Conservation (phyloP, 2,113 vertebrate species). For the Atrichornis clamosus region DNA sequence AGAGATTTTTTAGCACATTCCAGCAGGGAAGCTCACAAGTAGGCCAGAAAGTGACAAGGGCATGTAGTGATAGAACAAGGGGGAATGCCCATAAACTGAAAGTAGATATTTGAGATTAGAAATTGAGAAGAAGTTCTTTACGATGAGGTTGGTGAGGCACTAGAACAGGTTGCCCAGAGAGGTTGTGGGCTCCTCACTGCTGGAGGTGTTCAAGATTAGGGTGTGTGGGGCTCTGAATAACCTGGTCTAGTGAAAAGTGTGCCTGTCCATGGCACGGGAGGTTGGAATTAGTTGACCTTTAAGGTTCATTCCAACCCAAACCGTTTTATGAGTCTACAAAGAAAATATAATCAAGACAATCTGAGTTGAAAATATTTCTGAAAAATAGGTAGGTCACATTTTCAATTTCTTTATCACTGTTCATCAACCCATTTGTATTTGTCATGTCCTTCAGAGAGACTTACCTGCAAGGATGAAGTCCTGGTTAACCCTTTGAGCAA, state of each 20-base stretch:
- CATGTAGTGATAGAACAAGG: accelerated
- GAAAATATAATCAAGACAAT: not conserved
- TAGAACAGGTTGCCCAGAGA: not conserved
- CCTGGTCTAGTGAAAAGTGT: not conserved
- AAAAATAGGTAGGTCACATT: not conserved
- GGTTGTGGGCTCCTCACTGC: not conserved
- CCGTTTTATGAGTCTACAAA: accelerated
- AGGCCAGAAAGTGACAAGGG: not conserved
- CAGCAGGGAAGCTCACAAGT: not conserved
- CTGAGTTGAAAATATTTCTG: not conserved
- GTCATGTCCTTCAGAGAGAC: not conserved
- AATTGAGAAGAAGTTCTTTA: not conserved
- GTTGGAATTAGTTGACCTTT: not conserved
- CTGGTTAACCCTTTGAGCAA: not conserved
- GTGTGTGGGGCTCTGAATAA: not conserved
- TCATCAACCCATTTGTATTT: not conserved
- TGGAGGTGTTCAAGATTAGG: not conserved
- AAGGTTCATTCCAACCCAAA: not conserved
- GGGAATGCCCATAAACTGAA: not conserved
- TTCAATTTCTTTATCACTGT: not conserved
- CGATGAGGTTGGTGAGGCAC: not conserved
- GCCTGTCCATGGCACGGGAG: not conserved
- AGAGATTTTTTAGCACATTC: not conserved
- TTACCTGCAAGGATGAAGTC: not conserved
- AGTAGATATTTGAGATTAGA: not conserved